A percentile compares a stretch with the other conserved stretches of the same genome.
phyloP scores from a whole-genome alignment of 1,140 invertebrate genomes.

The Schlechtendalia chinensis region DNA sequence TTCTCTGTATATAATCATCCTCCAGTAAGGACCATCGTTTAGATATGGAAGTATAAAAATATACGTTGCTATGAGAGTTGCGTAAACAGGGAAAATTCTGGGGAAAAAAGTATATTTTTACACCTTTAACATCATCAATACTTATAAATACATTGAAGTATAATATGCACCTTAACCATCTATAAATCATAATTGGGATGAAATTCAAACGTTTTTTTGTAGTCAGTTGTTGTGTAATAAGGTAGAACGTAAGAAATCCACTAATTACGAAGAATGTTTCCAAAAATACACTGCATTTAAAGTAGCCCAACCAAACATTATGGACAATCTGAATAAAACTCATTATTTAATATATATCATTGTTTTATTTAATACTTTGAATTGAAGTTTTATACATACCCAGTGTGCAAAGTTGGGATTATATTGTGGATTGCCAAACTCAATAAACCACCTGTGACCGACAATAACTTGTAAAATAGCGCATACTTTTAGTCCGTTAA shows the following conservation, averaged over 20 bases:
- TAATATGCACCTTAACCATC: constrained; percentile 53
- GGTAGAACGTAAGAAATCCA: constrained; percentile 53
- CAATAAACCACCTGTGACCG: constrained; percentile 52
- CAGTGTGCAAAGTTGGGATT: constrained; percentile 1
- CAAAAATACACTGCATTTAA: constrained; percentile 58
- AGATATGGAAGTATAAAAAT: constrained; percentile 67
- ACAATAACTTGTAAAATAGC: constrained; percentile 52
- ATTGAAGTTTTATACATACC: background rate
- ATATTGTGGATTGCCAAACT: constrained; percentile 49
- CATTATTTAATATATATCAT: background rate
- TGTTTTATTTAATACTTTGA: background rate
- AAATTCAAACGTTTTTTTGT: constrained; percentile 53
- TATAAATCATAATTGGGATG: constrained; percentile 51
- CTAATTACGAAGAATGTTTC: constrained; percentile 58
- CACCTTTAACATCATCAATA: too few species aligned
- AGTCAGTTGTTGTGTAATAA: constrained; percentile 52
- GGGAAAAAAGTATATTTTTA: constrained; percentile 24
- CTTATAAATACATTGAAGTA: background rate
- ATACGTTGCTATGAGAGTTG: constrained; percentile 68
- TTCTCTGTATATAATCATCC: constrained; percentile 62
- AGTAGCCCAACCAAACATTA: constrained; percentile 43
- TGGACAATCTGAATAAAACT: constrained; percentile 21
- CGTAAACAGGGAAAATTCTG: constrained; percentile 70
- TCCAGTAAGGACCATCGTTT: constrained; percentile 68
- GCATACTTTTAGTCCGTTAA: constrained; percentile 51